Evolutionary conservation across 92 coral and sea anemone genomes (phyloP).

Genomic region (Phymanthus crucifer): DNA sequence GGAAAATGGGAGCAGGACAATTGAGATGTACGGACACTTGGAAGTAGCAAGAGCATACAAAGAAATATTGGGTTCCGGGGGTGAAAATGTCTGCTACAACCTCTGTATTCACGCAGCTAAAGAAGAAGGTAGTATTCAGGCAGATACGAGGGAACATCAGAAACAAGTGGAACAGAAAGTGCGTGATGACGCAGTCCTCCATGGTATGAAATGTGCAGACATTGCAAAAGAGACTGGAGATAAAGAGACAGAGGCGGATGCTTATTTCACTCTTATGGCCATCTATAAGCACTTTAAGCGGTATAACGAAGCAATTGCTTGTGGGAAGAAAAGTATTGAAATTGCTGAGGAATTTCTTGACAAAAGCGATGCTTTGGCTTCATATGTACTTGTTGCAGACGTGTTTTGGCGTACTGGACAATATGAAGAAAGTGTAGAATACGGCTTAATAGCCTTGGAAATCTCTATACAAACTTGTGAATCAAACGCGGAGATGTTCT

Average conservation of each 20-base stretch:
- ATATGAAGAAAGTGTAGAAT: neutral
- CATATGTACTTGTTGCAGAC: neutral
- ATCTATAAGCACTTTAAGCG: no score
- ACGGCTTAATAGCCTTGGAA: neutral
- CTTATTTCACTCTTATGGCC: no score
- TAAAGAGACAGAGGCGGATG: no score
- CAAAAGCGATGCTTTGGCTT: neutral
- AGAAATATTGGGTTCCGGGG: no score
- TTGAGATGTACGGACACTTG: neutral
- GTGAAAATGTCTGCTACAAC: no score
- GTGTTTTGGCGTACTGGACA: neutral
- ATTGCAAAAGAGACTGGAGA: no score
- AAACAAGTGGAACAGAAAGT: neutral
- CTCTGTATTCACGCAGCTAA: no score
- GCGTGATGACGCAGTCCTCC: no score
- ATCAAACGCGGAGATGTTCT: neutral
- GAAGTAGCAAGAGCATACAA: no score
- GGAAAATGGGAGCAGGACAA: neutral
- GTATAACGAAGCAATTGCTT: neutral
- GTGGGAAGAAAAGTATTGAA: neutral
- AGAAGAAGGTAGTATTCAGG: no score
- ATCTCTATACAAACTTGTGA: neutral
- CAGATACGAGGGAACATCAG: no score
- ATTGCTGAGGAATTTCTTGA: conserved; percentile 10
- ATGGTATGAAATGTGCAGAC: no score